Conservation (phyloP, 2,113 vertebrate species). For the Cyprichromis sp. region DNA sequence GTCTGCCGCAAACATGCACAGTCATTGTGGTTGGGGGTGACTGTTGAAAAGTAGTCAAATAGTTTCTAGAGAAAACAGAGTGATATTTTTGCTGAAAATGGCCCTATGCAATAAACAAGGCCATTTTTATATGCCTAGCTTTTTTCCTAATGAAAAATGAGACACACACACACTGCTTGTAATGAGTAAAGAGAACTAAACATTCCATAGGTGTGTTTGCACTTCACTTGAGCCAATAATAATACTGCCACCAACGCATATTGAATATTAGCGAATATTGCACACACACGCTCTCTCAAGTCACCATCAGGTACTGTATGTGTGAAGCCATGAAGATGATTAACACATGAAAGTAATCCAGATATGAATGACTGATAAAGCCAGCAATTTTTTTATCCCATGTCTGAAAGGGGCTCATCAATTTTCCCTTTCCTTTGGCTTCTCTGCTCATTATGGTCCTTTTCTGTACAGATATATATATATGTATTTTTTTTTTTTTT, state of each 20-base stretch:
- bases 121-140: background rate
- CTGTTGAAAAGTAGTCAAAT: background rate
- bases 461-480: conserved; percentile 17
- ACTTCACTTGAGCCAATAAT: background rate
- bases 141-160: background rate
- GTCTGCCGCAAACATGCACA: background rate
- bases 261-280: background rate
- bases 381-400: background rate
- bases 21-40: background rate
- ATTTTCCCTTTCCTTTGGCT: conserved; percentile 67
- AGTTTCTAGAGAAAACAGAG: background rate
- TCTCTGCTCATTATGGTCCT: conserved; percentile 49
- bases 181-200: background rate
- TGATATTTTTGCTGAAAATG: background rate
- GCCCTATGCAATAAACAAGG: background rate
- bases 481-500: background rate
- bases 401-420: background rate
- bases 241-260: background rate
- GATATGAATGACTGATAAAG: background rate
- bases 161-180: background rate
- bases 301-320: background rate
- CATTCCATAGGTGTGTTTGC: background rate
- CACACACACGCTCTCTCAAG: background rate
- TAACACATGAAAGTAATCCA: background rate
- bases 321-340: background rate